Percentiles rank a stretch among this genome's conserved stretches.
Conservation (phyloP, 2,113 vertebrate genomes). For the Ranitomeya variabilis region DNA sequence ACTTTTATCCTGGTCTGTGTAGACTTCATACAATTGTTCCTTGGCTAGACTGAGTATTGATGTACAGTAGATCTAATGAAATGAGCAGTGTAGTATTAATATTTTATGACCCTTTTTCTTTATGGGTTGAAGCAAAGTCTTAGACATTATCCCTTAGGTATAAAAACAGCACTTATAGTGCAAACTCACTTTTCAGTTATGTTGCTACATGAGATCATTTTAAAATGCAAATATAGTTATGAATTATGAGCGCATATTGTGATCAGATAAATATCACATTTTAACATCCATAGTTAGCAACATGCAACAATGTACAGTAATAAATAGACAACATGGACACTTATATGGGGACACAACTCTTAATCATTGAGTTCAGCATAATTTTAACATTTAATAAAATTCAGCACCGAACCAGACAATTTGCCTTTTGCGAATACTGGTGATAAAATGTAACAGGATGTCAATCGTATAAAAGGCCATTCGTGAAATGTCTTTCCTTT, state of each 20-base stretch:
- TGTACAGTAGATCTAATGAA: conserved; percentile 11
- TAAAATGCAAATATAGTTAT: background rate
- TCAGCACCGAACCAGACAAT: no score
- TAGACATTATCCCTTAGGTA: background rate
- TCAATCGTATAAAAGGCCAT: no score
- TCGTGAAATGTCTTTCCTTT: no score
- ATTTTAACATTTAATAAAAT: no score
- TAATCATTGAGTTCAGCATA: no score
- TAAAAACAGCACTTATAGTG: background rate
- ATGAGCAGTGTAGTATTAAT: conserved; percentile 14
- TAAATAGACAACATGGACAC: background rate
- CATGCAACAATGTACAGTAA: background rate
- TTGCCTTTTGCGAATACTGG: no score
- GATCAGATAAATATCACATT: background rate
- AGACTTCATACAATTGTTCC: conserved; percentile 20
- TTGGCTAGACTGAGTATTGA: conserved; percentile 26
- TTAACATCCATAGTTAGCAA: background rate
- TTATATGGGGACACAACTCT: no score
- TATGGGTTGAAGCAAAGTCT: background rate
- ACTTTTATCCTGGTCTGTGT: background rate
- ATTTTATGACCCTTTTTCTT: conserved; percentile 28
- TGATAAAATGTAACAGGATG: no score
- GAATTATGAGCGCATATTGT: background rate
- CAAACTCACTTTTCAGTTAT: background rate
- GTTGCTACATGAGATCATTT: background rate